Percentiles rank a stretch among this genome's conserved stretches.
Evolutionary conservation across 2,888 invertebrate species (phyloP).

Genomic region (Cataglyphis cursor): DNA sequence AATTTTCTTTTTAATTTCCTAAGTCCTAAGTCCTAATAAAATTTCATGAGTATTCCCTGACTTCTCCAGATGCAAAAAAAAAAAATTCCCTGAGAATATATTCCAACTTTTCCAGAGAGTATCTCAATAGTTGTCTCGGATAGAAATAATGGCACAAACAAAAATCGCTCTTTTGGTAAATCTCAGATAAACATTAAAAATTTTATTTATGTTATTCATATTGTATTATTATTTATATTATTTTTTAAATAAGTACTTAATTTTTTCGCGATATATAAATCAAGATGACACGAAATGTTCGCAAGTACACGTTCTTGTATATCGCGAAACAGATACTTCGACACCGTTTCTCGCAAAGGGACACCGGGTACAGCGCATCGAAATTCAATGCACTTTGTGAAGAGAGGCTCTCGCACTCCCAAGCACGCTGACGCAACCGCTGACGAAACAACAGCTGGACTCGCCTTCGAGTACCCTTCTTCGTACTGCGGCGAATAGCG

Average conservation of each 20-base stretch:
- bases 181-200: background rate
- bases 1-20: too few relatives aligned
- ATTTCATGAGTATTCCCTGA: too few relatives aligned
- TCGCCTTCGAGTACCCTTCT: conserved; percentile 40
- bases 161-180: background rate
- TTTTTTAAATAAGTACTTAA: background rate
- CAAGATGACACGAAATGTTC: background rate
- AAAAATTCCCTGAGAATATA: too few relatives aligned
- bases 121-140: background rate
- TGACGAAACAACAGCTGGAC: conserved; percentile 56
- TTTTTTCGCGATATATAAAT: background rate
- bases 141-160: background rate
- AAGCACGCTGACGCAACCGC: conserved; percentile 41
- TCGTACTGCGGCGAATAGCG: conserved; percentile 29
- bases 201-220: too few relatives aligned
- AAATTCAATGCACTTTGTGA: conserved; percentile 39
- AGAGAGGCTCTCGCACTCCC: conserved; percentile 35
- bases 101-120: too few relatives aligned
- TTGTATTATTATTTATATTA: too few relatives aligned
- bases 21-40: too few relatives aligned
- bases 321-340: background rate
- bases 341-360: conserved; percentile 17
- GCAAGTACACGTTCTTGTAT: background rate
- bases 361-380: conserved; percentile 15
- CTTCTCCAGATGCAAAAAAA: too few relatives aligned